These are phyloP conservation scores for Phytoseiulus persimilis DNA, from an alignment of 2,888 invertebrate genomes.

Conservation along the genomic window DNA sequence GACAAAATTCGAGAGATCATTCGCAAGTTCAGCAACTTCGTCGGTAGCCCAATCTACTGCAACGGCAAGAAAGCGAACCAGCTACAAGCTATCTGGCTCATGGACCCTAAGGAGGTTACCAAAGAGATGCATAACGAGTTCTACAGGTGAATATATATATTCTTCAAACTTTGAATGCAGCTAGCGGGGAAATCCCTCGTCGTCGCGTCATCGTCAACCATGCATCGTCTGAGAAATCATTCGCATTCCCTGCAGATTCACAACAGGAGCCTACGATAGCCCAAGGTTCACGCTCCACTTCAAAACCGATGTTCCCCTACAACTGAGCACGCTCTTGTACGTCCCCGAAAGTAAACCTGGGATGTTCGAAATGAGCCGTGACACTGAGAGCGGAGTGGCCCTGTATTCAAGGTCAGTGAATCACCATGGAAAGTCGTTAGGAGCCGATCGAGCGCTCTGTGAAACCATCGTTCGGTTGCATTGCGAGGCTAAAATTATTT, in stretches of 20 bases:
- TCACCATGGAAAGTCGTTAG: no score
- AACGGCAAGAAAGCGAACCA: constrained; percentile 76
- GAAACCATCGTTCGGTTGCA: background rate
- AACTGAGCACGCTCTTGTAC: constrained; percentile 79
- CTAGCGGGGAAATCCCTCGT: no score
- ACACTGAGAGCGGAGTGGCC: constrained; percentile 73
- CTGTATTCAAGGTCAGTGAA: constrained; percentile 59
- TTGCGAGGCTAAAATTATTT: background rate
- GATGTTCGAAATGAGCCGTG: constrained; percentile 78
- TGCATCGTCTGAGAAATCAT: background rate
- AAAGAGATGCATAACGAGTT: constrained; percentile 82
- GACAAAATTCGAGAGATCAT: constrained; percentile 65
- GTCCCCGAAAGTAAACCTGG: constrained; percentile 86
- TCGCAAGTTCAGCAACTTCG: constrained; percentile 93
- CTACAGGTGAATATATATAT: constrained; percentile 43
- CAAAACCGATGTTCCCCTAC: constrained; percentile 81
- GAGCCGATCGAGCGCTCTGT: background rate
- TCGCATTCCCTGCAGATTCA: constrained; percentile 62
- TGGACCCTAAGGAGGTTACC: constrained; percentile 78
- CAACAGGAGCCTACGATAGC: constrained; percentile 71
- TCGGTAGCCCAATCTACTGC: constrained; percentile 80
- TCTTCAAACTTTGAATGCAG: no score
- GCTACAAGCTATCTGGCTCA: constrained; percentile 76
- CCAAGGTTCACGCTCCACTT: constrained; percentile 86
- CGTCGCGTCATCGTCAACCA: no score